A percentile compares a stretch with the other conserved stretches of the same genome.
Evolutionary conservation across 2,797 vertebrate genomes (phyloP).

Genomic region (Chelon auratus): DNA sequence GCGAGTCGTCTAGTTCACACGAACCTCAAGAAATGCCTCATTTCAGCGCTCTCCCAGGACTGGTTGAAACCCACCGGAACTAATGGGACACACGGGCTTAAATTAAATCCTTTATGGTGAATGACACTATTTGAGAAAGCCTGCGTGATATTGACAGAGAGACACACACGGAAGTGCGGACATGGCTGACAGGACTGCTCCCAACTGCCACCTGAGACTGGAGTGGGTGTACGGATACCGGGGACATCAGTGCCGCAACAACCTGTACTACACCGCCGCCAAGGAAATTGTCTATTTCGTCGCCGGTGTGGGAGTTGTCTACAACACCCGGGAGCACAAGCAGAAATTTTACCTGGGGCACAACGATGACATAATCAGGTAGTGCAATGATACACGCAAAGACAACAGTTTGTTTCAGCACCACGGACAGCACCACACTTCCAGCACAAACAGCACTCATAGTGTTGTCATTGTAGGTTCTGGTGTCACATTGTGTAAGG

Average conservation of each 20-base stretch:
- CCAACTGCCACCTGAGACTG: constrained; percentile 97
- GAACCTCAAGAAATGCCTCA: constrained; percentile 57
- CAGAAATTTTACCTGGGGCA: constrained; percentile 99
- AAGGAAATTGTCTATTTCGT: constrained; percentile 99
- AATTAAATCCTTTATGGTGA: constrained; percentile 80
- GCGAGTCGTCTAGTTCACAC: constrained; percentile 37
- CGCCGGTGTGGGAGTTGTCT: constrained; percentile 97
- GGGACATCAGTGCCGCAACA: constrained; percentile 99
- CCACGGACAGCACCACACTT: constrained; percentile 67
- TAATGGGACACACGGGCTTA: constrained; percentile 75
- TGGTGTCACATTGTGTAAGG: constrained; percentile 71
- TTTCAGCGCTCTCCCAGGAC: constrained; percentile 62
- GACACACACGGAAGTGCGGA: constrained; percentile 80
- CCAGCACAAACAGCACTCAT: constrained; percentile 11
- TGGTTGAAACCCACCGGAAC: constrained; percentile 69
- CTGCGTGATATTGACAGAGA: constrained; percentile 71
- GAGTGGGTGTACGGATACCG: constrained; percentile 99
- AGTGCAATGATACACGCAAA: constrained; percentile 50
- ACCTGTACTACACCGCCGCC: constrained; percentile 98
- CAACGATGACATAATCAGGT: constrained; percentile 99
- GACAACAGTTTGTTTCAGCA: constrained; percentile 62
- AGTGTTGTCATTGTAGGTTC: constrained; percentile 51
- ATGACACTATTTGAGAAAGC: constrained; percentile 76
- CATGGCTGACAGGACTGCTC: constrained; percentile 98
- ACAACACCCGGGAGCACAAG: constrained; percentile 97